Conservation (phyloP, 1,140 invertebrate genomes). For the Mercenaria mercenaria region DNA sequence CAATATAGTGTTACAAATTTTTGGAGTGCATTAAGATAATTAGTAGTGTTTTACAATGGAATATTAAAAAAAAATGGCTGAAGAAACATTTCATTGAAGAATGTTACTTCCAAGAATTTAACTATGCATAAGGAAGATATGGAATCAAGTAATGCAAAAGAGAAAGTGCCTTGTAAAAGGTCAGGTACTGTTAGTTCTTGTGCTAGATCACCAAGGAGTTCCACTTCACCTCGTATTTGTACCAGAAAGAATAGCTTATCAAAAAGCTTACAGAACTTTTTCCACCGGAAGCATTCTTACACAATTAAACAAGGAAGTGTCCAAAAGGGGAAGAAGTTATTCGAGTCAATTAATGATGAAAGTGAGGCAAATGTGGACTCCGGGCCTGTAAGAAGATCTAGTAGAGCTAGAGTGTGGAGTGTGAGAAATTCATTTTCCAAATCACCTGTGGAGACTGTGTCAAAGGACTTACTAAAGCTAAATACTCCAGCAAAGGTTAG, state of each 20-base stretch:
- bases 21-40: no score
- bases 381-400: background rate
- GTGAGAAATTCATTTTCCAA: constrained; percentile 26
- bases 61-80: no score
- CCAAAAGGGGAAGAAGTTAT: background rate
- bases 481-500: background rate
- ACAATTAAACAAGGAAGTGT: background rate
- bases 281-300: constrained; percentile 5
- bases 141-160: no score
- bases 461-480: background rate
- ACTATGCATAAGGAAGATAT: no score
- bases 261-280: constrained; percentile 1
- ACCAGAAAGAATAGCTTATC: background rate
- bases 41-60: no score
- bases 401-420: constrained; percentile 24
- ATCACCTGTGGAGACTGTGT: background rate
- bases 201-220: background rate
- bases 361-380: background rate
- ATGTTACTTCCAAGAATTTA: no score
- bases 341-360: constrained; percentile 18
- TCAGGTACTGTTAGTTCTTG: no score
- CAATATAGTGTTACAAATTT: no score
- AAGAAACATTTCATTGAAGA: no score
- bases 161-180: no score
- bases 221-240: background rate